phyloP scores from a whole-genome alignment of 2,888 invertebrate genomes.

The Drosophila birchii region DNA sequence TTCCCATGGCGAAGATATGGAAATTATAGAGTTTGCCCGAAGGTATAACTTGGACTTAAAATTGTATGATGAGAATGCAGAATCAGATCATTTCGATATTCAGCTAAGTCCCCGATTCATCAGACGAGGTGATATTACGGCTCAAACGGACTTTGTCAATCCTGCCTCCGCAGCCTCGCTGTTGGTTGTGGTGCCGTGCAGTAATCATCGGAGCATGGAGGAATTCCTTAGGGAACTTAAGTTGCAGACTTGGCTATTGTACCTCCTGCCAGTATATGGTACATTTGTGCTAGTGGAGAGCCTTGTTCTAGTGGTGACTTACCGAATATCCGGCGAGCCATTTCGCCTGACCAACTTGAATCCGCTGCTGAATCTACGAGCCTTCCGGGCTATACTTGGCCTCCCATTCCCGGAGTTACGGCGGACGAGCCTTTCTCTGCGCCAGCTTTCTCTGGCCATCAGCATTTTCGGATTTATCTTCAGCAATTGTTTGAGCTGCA shows the following conservation, averaged over 20 bases:
- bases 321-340: background rate
- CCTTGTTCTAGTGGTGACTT: background rate
- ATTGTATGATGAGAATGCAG: background rate
- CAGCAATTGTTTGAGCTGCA: conserved; percentile 28
- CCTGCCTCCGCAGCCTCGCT: background rate
- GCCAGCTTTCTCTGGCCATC: conserved; percentile 30
- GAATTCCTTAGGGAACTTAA: conserved; percentile 7
- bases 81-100: background rate
- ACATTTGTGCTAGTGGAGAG: conserved; percentile 20
- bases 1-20: conserved; percentile 1
- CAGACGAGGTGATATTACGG: background rate
- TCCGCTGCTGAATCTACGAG: conserved; percentile 23
- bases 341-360: background rate
- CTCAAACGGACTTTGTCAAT: background rate
- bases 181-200: conserved; percentile 46
- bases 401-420: conserved; percentile 14
- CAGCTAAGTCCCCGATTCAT: background rate
- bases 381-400: conserved; percentile 35
- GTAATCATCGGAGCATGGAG: background rate
- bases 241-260: background rate
- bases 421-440: conserved; percentile 10
- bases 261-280: conserved; percentile 18
- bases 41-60: conserved; percentile 21
- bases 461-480: conserved; percentile 33
- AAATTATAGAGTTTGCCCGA: conserved; percentile 19